Conservation (phyloP, 2,888 invertebrate species). For the Drosophila eohydei region DNA sequence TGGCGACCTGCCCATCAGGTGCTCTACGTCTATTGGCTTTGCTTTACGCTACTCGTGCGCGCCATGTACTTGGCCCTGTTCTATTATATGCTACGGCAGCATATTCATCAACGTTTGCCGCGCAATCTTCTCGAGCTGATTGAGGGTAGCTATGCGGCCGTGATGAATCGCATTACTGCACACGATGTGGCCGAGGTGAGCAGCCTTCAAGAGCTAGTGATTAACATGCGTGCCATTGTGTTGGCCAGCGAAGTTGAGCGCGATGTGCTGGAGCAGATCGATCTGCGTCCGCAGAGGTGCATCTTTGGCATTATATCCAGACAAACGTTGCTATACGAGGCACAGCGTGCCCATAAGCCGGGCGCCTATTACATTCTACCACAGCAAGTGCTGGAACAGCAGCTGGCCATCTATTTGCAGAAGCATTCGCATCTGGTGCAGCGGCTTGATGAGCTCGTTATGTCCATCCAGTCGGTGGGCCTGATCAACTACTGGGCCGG, state of each 20-base stretch:
- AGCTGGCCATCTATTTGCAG: conserved; percentile 57
- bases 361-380: conserved; percentile 44
- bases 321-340: conserved; percentile 48
- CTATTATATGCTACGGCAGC: conserved; percentile 60
- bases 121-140: conserved; percentile 45
- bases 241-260: conserved; percentile 30
- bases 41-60: conserved; percentile 55
- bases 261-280: conserved; percentile 46
- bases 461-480: conserved; percentile 54
- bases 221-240: conserved; percentile 11
- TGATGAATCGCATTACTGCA: conserved; percentile 42
- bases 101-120: conserved; percentile 57
- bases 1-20: conserved; percentile 36
- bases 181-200: conserved; percentile 41
- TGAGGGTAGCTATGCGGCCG: conserved; percentile 45
- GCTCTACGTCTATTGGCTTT: conserved; percentile 58
- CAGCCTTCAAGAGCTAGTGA: conserved; percentile 18
- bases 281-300: conserved; percentile 16
- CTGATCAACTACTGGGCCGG: conserved; percentile 52
- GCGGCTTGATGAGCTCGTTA: conserved; percentile 48
- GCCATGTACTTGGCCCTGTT: conserved; percentile 62
- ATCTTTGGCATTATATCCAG: conserved; percentile 42
- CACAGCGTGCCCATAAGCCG: conserved; percentile 25
- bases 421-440: conserved; percentile 56
- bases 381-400: conserved; percentile 47